These are phyloP conservation scores for Thunnus thynnus DNA, from an alignment of 2,113 vertebrate species.

Conservation along the genomic window DNA sequence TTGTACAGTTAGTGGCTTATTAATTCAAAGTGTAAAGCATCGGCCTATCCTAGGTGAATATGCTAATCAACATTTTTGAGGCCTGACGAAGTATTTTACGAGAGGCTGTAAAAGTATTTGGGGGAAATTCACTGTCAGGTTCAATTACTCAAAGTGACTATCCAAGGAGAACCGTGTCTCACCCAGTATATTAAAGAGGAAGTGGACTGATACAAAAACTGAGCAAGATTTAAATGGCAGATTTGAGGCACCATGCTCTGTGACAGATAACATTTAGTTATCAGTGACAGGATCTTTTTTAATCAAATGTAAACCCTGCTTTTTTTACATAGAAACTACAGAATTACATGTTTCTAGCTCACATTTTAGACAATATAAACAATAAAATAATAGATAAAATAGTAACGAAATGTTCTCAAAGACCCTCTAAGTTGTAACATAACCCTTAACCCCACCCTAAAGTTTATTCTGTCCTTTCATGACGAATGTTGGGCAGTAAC, in stretches of 20 bases:
- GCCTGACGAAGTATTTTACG: conserved; percentile 77
- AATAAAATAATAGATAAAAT: background rate
- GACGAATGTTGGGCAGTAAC: background rate
- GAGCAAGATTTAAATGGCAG: conserved; percentile 47
- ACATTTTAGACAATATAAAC: background rate
- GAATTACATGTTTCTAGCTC: background rate
- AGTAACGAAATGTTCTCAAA: background rate
- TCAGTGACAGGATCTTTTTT: background rate
- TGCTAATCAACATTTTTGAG: conserved; percentile 82
- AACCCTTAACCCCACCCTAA: background rate
- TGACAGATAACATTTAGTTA: conserved; percentile 26
- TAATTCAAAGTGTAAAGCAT: conserved; percentile 78
- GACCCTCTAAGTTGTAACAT: background rate
- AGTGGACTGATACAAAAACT: conserved; percentile 41
- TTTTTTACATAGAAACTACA: background rate
- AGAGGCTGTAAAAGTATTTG: conserved; percentile 78
- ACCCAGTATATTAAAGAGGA: conserved; percentile 57
- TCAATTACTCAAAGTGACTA: conserved; percentile 74
- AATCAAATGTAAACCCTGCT: background rate
- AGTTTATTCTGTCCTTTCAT: background rate
- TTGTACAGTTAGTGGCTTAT: conserved; percentile 78
- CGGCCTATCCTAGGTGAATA: conserved; percentile 72
- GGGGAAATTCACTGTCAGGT: conserved; percentile 75
- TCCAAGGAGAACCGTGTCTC: conserved; percentile 66
- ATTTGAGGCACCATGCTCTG: conserved; percentile 16